Evolutionary conservation across 2,797 vertebrate species (phyloP).

Genomic region (Centropyge bicolor): DNA sequence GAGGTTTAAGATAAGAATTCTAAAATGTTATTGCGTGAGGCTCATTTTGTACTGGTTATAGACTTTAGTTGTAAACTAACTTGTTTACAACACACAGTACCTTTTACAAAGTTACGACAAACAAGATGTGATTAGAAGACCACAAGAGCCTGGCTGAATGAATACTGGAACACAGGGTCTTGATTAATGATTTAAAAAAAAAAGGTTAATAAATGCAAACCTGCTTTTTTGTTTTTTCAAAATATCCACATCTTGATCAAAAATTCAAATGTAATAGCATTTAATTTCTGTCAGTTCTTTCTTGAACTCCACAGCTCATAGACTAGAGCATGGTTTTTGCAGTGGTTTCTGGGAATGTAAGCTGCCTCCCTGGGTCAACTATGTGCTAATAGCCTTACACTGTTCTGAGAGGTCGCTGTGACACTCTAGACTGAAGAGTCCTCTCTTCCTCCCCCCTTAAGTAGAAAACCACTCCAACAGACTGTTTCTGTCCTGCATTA

Average conservation of each 20-base stretch:
- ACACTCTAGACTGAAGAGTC: conserved; percentile 31
- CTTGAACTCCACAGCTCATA: neutral
- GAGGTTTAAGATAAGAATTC: neutral
- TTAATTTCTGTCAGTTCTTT: neutral
- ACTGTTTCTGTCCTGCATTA: neutral
- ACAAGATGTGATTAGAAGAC: neutral
- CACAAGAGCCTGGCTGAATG: neutral
- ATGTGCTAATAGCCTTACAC: conserved; percentile 59
- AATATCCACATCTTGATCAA: neutral
- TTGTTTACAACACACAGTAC: neutral
- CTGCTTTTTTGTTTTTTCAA: neutral
- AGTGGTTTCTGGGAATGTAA: conserved; percentile 47
- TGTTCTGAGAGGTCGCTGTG: conserved; percentile 55
- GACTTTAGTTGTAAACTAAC: neutral
- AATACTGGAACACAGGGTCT: neutral
- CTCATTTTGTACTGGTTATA: neutral
- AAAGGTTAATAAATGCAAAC: neutral
- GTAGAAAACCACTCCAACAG: conserved; percentile 18
- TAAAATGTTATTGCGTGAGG: neutral
- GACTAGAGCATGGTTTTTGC: conserved; percentile 5
- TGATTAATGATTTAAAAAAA: neutral
- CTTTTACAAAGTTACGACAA: neutral
- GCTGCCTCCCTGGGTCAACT: conserved; percentile 37
- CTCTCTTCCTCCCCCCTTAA: conserved; percentile 7
- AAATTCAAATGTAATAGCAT: neutral